Base-by-base conservation (phyloP, 2,113 vertebrate species). In the Stegastes partitus region DNA sequence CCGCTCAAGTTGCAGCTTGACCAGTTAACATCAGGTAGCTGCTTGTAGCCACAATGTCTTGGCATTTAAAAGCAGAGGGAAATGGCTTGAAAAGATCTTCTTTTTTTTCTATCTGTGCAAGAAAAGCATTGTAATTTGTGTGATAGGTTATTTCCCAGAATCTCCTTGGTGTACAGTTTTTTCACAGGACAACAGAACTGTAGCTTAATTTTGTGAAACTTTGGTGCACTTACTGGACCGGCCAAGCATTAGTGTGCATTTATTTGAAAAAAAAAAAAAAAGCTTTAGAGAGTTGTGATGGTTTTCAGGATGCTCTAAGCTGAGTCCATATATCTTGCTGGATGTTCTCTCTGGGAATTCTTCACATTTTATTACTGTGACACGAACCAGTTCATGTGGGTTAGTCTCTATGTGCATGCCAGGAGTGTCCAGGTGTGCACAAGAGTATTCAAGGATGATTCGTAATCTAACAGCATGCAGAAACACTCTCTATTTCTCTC, bases 341-440 rank as follows among this genome's bases (percentile, higher is more conserved):
- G 55, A 75, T 69, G 25, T 68, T 59, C 51, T 73, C 54, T 25
- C 10, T 9, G 42, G 51, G 5, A 63, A 63, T 72, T 14, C 7
- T 63, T 21, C 2, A 37, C 14, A 58, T 71, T 47, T 66, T 67
- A 71, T 69, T 55, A 39, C 59, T 47, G 5, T 22, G 51, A 57
- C 12, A 56, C 54, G 55, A 31, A 71, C 84, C 61, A 65, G 59
- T 45, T 63, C 23, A 67, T 49, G 34, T 55, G 11, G 2, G 11
- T 42, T 47, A n/a, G 44, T 67, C n/a, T 66, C 45, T 64, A 34
- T 39, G 26, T 51, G 18, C 37, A 55, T 64, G 23, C 58, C 58
- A 66, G 11, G n/a, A 70, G 39, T 23, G 61, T 82, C 50, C 56
- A 81, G 42, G 39, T 73, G 54, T 77, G 65, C 18, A 62, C 53